phyloP scores from a whole-genome alignment of 2,797 vertebrate species.

The Rhincodon typus region DNA sequence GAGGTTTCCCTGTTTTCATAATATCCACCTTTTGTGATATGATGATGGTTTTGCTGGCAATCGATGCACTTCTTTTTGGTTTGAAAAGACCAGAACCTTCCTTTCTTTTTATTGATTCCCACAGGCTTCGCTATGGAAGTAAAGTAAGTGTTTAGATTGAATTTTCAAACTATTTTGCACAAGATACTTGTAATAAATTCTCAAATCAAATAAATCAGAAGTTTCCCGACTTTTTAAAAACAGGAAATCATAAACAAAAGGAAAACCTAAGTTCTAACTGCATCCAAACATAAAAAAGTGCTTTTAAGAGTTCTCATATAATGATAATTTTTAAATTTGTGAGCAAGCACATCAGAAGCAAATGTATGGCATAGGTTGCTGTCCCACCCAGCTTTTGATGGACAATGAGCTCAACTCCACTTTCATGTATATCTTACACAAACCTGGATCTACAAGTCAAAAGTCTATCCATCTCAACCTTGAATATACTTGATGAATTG shows the following conservation, averaged over 20 bases:
- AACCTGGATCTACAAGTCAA: background rate
- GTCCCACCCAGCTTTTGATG: no score
- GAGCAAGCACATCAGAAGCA: no score
- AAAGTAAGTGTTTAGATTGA: background rate
- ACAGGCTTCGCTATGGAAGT: slow-evolving; percentile 72
- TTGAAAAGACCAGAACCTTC: slow-evolving; percentile 44
- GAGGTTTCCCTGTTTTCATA: slow-evolving; percentile 49
- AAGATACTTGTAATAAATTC: background rate
- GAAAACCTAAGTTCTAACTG: background rate
- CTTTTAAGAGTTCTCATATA: background rate
- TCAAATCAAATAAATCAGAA: background rate
- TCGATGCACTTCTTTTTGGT: slow-evolving; percentile 48
- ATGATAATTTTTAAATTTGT: background rate
- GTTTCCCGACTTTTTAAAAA: background rate
- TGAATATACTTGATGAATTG: no score
- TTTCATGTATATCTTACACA: background rate
- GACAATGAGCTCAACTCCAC: no score
- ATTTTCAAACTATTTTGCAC: background rate
- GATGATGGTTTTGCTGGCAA: slow-evolving; percentile 68
- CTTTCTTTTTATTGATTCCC: slow-evolving; percentile 78
- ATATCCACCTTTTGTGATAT: slow-evolving; percentile 59
- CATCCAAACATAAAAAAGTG: background rate
- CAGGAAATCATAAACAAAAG: background rate
- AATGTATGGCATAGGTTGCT: no score
- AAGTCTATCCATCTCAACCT: background rate